These are phyloP conservation scores for Euura lappo DNA, from an alignment of 1,140 invertebrate genomes.

Conservation along the genomic window DNA sequence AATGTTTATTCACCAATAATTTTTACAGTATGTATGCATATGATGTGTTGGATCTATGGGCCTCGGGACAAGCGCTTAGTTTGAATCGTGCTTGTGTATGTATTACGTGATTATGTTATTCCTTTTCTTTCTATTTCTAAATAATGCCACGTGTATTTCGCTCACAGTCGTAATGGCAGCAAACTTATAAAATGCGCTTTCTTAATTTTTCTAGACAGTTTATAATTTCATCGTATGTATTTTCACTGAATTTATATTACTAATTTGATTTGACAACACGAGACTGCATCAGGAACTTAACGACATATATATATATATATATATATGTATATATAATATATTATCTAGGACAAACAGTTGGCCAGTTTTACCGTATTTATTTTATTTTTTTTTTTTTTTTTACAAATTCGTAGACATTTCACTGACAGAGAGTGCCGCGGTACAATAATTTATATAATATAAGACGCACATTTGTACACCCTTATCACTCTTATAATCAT, in stretches of 20 bases:
- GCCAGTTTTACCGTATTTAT: conserved; percentile 52
- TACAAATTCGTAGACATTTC: conserved; percentile 38
- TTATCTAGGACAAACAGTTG: conserved; percentile 50
- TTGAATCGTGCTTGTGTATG: conserved; percentile 35
- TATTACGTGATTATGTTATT: conserved; percentile 29
- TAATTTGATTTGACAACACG: conserved; percentile 57
- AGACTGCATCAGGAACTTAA: conserved; percentile 54
- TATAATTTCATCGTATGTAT: conserved; percentile 30
- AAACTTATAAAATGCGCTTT: conserved; percentile 42
- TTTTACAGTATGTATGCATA: conserved; percentile 53
- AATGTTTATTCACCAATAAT: conserved; percentile 58
- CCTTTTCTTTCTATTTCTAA: conserved; percentile 34
- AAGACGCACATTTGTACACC: conserved; percentile 23
- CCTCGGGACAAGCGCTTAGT: conserved; percentile 37
- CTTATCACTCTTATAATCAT: conserved; percentile 25
- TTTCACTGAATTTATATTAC: conserved; percentile 40
- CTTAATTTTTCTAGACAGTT: conserved; percentile 28
- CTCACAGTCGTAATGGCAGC: conserved; percentile 41
- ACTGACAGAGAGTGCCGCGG: conserved; percentile 44
- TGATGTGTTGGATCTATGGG: conserved; percentile 44
- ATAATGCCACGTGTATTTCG: conserved; percentile 39
- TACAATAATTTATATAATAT: conserved; percentile 34
- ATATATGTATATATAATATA: conserved; percentile 41
- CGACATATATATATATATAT: conserved; percentile 40
- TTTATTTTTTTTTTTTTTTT: conserved; percentile 34